Conservation (phyloP, 1,140 invertebrate genomes). For the Tetragonula clypearis region DNA sequence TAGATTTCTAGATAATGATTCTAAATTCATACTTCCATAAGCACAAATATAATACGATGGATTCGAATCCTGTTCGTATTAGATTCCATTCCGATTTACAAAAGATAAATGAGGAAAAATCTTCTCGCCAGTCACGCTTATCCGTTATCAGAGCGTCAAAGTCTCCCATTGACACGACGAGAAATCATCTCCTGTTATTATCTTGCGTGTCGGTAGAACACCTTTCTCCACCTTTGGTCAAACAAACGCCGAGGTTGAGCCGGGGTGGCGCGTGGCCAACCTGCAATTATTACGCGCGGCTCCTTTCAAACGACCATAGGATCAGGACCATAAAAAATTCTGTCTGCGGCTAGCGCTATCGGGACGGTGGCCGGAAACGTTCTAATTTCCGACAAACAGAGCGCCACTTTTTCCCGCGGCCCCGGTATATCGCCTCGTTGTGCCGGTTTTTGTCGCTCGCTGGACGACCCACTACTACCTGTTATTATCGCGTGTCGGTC, state of each 20-base stretch:
- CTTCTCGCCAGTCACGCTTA: not conserved
- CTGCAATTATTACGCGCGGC: conserved; percentile 50
- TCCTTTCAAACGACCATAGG: conserved; percentile 9
- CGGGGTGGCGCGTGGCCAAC: conserved; percentile 32
- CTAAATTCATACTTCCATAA: too few species aligned
- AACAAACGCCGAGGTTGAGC: not conserved
- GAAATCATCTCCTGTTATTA: not conserved
- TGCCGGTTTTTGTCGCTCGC: conserved; percentile 41
- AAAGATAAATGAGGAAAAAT: not conserved
- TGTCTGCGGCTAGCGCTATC: conserved; percentile 25
- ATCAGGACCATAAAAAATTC: conserved; percentile 48
- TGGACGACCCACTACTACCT: conserved; percentile 56
- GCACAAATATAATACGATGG: too few species aligned
- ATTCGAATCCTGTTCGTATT: not conserved
- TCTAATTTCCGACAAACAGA: conserved; percentile 69
- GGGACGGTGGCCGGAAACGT: conserved; percentile 52
- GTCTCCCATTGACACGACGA: not conserved
- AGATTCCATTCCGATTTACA: not conserved
- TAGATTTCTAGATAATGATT: too few species aligned
- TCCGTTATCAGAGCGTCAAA: not conserved
- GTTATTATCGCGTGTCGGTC: conserved; percentile 71
- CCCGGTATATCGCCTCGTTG: conserved; percentile 29
- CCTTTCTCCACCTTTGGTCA: not conserved
- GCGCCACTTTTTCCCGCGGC: conserved; percentile 50
- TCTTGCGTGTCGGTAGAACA: not conserved